A percentile compares a stretch with the other conserved stretches of the same genome.
Evolutionary conservation across 2,888 invertebrate genomes (phyloP).

Genomic region (Celastrina argiolus): DNA sequence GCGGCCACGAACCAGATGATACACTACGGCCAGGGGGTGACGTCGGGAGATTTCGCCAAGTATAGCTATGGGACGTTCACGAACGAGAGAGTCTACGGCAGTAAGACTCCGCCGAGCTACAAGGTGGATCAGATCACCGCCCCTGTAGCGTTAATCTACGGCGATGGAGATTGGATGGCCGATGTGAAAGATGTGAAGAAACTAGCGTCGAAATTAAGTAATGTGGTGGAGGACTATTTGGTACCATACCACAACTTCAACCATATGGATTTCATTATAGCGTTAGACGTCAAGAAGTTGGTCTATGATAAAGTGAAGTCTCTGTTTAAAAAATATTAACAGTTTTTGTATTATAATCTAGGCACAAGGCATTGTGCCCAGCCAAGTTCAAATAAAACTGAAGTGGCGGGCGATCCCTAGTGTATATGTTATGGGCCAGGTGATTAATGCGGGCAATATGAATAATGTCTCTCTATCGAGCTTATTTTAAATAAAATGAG

Average conservation of each 20-base stretch:
- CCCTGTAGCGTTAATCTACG: slow-evolving; percentile 58
- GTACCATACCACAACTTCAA: slow-evolving; percentile 71
- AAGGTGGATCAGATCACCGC: slow-evolving; percentile 44
- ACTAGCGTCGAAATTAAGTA: slow-evolving; percentile 69
- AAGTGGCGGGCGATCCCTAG: too few species aligned
- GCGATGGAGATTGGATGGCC: slow-evolving; percentile 81
- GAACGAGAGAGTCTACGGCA: slow-evolving; percentile 50
- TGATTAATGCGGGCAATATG: too few species aligned
- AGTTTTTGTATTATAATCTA: not conserved
- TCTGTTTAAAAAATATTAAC: not conserved
- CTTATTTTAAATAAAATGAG: too few species aligned
- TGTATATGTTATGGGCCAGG: too few species aligned
- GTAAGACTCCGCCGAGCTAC: slow-evolving; percentile 49
- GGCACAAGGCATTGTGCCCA: too few species aligned
- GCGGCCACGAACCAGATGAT: slow-evolving; percentile 69
- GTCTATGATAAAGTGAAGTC: slow-evolving; percentile 40
- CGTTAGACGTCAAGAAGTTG: slow-evolving; percentile 51
- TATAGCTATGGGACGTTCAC: slow-evolving; percentile 51
- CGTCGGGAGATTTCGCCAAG: slow-evolving; percentile 49
- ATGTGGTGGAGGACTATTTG: slow-evolving; percentile 72
- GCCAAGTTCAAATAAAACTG: too few species aligned
- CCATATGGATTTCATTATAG: slow-evolving; percentile 59
- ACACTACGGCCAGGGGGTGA: slow-evolving; percentile 73
- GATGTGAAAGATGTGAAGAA: slow-evolving; percentile 74
- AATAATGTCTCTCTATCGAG: too few species aligned